Evolutionary conservation across 2,797 vertebrate genomes (phyloP).

Genomic region (Brachymystax lenok): DNA sequence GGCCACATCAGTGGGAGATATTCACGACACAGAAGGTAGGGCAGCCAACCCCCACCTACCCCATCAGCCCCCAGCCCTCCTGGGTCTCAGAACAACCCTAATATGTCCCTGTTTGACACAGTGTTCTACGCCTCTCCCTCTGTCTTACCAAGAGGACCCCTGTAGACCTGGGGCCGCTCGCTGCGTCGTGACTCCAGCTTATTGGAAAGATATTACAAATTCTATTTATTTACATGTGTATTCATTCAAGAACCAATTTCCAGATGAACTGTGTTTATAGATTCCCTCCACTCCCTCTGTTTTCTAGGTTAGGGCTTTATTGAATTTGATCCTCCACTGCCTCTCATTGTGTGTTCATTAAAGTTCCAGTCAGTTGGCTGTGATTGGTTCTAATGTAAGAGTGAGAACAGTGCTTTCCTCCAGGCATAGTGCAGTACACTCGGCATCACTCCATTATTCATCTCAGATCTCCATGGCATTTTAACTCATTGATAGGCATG

Average conservation of each 20-base stretch:
- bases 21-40: slow-evolving; percentile 95
- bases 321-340: no score
- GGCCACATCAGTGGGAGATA: slow-evolving; percentile 97
- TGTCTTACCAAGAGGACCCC: slow-evolving; percentile 26
- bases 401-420: slow-evolving; percentile 54
- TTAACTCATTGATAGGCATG: not conserved
- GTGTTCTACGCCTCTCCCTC: not conserved
- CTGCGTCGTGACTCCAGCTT: slow-evolving; percentile 65
- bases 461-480: slow-evolving; percentile 22
- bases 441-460: slow-evolving; percentile 40
- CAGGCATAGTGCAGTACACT: slow-evolving; percentile 37
- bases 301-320: slow-evolving; percentile 65
- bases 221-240: slow-evolving; percentile 71
- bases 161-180: slow-evolving; percentile 46
- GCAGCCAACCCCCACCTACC: slow-evolving; percentile 41
- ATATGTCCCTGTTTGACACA: not conserved
- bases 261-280: slow-evolving; percentile 73
- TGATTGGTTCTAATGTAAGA: slow-evolving; percentile 54
- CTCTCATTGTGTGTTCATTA: no score
- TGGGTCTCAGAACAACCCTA: not conserved
- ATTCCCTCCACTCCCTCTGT: slow-evolving; percentile 50
- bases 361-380: no score
- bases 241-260: slow-evolving; percentile 58
- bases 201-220: slow-evolving; percentile 54
- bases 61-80: no score